phyloP scores from a whole-genome alignment of 2,888 invertebrate genomes.

The Ophion slaviceki region DNA sequence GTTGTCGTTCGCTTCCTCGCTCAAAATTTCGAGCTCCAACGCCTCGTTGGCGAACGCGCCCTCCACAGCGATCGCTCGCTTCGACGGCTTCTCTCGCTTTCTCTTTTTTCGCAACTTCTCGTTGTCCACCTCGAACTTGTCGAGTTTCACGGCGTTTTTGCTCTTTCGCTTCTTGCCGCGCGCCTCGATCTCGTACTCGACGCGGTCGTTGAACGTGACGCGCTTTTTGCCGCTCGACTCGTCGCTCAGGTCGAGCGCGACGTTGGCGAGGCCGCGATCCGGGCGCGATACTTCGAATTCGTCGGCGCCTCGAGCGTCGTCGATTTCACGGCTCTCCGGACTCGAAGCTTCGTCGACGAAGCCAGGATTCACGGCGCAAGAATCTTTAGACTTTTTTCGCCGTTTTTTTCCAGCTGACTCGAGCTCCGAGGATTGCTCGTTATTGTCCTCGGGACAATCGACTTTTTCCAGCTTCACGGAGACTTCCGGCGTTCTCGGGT shows the following conservation, averaged over 20 bases:
- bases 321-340: slow-evolving; percentile 35
- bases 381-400: slow-evolving; percentile 49
- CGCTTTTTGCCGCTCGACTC: slow-evolving; percentile 76
- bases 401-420: slow-evolving; percentile 49
- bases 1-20: slow-evolving; percentile 76
- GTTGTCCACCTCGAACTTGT: slow-evolving; percentile 80
- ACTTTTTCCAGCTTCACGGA: slow-evolving; percentile 19
- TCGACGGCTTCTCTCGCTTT: slow-evolving; percentile 68
- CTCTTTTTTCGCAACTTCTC: slow-evolving; percentile 71
- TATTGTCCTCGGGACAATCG: background rate
- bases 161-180: slow-evolving; percentile 67
- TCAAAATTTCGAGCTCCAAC: slow-evolving; percentile 71
- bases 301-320: background rate
- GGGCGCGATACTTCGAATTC: slow-evolving; percentile 64
- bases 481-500: slow-evolving; percentile 53
- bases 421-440: background rate
- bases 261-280: slow-evolving; percentile 75
- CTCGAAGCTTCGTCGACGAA: slow-evolving; percentile 66
- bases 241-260: slow-evolving; percentile 78
- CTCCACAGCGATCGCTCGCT: slow-evolving; percentile 27
- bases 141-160: slow-evolving; percentile 73
- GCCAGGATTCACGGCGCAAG: slow-evolving; percentile 33
- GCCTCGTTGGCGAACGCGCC: slow-evolving; percentile 75
- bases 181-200: slow-evolving; percentile 77
- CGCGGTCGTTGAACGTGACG: slow-evolving; percentile 80